Base-by-base conservation (phyloP, 2,888 invertebrate species). In the Miltochrista miniata region DNA sequence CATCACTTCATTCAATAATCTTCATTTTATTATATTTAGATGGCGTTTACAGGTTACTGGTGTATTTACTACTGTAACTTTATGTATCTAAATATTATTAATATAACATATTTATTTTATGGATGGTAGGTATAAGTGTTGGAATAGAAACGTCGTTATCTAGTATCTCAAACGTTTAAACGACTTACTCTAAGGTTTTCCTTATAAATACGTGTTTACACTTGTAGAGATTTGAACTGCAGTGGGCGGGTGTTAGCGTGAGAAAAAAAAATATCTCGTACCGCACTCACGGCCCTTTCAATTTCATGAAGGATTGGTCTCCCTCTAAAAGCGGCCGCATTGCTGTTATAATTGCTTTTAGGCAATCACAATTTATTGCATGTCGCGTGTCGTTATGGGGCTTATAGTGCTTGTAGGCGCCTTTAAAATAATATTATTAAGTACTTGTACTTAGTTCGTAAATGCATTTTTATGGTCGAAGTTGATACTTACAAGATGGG, bases 171-270 rank as follows among this genome's bases (percentile, higher is more conserved):
- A 24, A 2, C 18, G 18, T 24, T 24, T n/a, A n/a, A n/a, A n/a
- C 3, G 18, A 5, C 5, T 24, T 24, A 24, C 18, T 24, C 18
- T 24, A 24, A 24, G 18, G 18, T 24, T 24, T 24, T 2, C 2
- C 18, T 4, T 24, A 5, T 24, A 24, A 24, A 24, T 5, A 24
- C 18, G 53, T 73, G 76, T 83, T 81, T 79, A 76, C 82, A 72
- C 64, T 68, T 71, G 70, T 54, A 70, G 58, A 50, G 59, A 45
- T 53, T 44, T 15, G 31, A 44, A 48, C 56, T 59, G 61, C 68
- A 69, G 90, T 90, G 87, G 90, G 90, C 85, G 89, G 83, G 85
- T 85, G 88, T 59, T 78, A 89, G 74, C 90, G 90, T 90, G 90
- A 85, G 90, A 90, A 90, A 81, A 90, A 81, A 85, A 83, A 85